Evolutionary conservation across 1,140 invertebrate genomes (phyloP).

Genomic region (Drosophila ironensis): DNA sequence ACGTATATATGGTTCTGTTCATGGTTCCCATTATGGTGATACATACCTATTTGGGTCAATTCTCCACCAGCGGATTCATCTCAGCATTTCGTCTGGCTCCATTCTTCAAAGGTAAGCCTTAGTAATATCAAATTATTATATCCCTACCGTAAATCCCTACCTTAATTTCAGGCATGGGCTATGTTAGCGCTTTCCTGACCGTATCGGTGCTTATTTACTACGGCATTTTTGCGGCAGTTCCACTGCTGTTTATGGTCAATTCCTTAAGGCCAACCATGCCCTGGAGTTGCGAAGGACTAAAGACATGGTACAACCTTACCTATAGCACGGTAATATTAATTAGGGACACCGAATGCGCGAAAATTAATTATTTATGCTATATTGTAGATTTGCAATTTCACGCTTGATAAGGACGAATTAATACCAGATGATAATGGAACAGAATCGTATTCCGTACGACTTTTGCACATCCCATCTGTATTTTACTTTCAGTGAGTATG

Average conservation of each 20-base stretch:
- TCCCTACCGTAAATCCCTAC: neutral
- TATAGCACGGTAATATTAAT: too few relatives aligned
- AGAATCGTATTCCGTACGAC: neutral
- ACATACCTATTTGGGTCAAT: slow-evolving; percentile 77
- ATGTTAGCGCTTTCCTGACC: slow-evolving; percentile 58
- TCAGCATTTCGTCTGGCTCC: slow-evolving; percentile 69
- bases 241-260: slow-evolving; percentile 58
- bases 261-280: slow-evolving; percentile 65
- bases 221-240: slow-evolving; percentile 57
- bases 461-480: slow-evolving; percentile 54
- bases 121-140: neutral
- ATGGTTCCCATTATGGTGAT: slow-evolving; percentile 70
- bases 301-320: neutral
- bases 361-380: neutral
- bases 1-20: slow-evolving; percentile 57
- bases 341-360: too few relatives aligned
- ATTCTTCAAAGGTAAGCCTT: slow-evolving; percentile 78
- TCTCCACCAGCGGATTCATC: slow-evolving; percentile 76
- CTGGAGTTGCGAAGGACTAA: slow-evolving; percentile 68
- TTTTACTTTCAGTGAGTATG: slow-evolving; percentile 53
- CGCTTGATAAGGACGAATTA: neutral
- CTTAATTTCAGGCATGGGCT: slow-evolving; percentile 61
- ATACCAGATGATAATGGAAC: neutral
- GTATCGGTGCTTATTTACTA: slow-evolving; percentile 54
- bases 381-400: slow-evolving; percentile 29